Base-by-base conservation (phyloP, 2,888 invertebrate species). In the Synanthedon vespiformis region DNA sequence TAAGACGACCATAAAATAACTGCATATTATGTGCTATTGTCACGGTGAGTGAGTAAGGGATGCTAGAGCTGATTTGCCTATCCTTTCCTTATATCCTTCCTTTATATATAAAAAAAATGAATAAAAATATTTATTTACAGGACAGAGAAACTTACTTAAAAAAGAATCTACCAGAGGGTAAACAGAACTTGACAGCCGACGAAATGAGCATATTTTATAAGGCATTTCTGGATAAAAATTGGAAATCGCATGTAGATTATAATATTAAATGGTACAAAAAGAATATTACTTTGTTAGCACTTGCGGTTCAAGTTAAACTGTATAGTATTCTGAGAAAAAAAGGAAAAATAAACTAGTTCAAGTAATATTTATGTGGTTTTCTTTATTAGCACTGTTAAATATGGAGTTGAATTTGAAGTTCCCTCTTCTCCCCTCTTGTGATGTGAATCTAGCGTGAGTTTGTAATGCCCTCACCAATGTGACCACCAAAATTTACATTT, bases 121-220 rank as follows among this genome's bases (percentile, higher is more conserved):
- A 41, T 48, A 48, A 14, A 16, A 48, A 22, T 48, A 18, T 16
- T 48, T 12, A 12, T 16, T 48, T 77, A 55, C 83, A 91, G 92
- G 90, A 88, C 79, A 83, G 80, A 59, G 88, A 90, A 59, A 81
- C 87, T 40, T 92, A 90, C 64, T 70, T 92, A 3, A 78, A 81
- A 58, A 73, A 77, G 41, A 80, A 87, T 53, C 58, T 83, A 13
- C 87, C 88, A 49, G 81, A 83, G 52, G 72, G 80, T 6, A 80
- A 89, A 59, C 81, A 88, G 52, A 90, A 89, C 48, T 72, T 93
- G 18, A 90, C 91, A 4, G 92, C 94, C 1, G 95, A 95, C 78
- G 93, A 94, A 77, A 94, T 96, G 93, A 95, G 96, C 63, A 90
- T 92, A 22, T 96, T 96, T 78, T 96, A 96, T 70, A 95, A 94